Evolutionary conservation across 1,140 invertebrate species (phyloP), one percentile per base, ranked within the genome.

Genomic region (Bombus superbus): DNA sequence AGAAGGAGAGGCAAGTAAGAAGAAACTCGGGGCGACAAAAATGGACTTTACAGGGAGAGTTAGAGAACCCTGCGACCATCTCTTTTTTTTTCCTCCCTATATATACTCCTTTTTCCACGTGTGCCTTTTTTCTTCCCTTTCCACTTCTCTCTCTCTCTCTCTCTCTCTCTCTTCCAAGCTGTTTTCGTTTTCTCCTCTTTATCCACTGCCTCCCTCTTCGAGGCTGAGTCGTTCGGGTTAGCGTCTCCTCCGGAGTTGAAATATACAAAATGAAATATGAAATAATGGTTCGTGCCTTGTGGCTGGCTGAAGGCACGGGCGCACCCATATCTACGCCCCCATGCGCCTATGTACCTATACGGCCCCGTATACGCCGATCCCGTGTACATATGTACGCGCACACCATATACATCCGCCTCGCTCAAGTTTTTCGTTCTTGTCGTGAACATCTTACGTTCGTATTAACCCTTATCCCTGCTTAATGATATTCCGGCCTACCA

Each of bases 291-390:
- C 94, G 93, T 94, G 92, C 93, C 94, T 91, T 91, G 93, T 93
- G 93, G 93, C 93, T 94, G 92, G 93, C 87, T 94, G 89, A 94
- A 94, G 94, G 93, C 92, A 93, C 91, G 94, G 94, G 94, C 94
- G 94, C 94, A 95, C 94, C 94, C 94, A 95, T 94, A 94, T 95
- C 93, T 94, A 95, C 94, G 94, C 94, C 94, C 94, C 94, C 94
- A 94, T 95, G 92, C 92, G 92, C 91, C 92, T 94, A 92, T 94
- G 90, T 94, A 86, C 76, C 83, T 91, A 85, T 92, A 88, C 86
- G 90, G 64, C 81, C 59, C 32, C 35, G 28, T 77, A 82, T 86
- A 92, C 80, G 80, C 76, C 82, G 77, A 81, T 85, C 69, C 47
- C 59, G 57, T 32, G 47, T 78, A 78, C 72, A 88, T 88, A 75